Evolutionary conservation across 2,888 invertebrate species (phyloP).

Genomic region (Crematogaster levior): DNA sequence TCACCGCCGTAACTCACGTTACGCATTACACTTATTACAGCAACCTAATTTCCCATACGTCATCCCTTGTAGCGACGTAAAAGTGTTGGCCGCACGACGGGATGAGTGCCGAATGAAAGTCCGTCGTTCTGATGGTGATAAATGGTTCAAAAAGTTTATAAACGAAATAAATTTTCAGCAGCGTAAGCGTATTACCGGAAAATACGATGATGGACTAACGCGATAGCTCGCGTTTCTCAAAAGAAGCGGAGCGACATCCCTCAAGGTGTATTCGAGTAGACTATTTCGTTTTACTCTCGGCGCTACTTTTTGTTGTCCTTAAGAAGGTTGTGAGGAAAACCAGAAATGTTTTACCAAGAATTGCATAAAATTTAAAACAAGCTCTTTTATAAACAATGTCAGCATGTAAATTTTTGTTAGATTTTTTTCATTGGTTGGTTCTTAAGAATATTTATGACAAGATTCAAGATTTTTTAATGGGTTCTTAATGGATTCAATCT

Average conservation of each 20-base stretch:
- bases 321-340: neutral
- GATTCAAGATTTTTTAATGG: neutral
- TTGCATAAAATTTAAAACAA: neutral
- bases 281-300: slow-evolving; percentile 14
- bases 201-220: neutral
- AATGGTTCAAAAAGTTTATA: slow-evolving; percentile 49
- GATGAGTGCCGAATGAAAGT: slow-evolving; percentile 48
- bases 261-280: neutral
- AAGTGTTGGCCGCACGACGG: slow-evolving; percentile 29
- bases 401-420: neutral
- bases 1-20: slow-evolving; percentile 26
- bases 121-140: slow-evolving; percentile 56
- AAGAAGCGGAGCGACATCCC: slow-evolving; percentile 3
- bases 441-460: neutral
- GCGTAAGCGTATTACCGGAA: slow-evolving; percentile 31
- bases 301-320: neutral
- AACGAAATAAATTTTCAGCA: slow-evolving; percentile 49
- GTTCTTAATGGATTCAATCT: neutral
- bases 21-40: slow-evolving; percentile 49
- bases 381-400: neutral
- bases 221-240: neutral
- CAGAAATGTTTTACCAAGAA: neutral
- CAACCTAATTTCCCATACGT: slow-evolving; percentile 46
- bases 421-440: neutral
- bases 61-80: neutral